A percentile compares a stretch with the other conserved stretches of the same genome.
Evolutionary conservation across 2,797 vertebrate genomes (phyloP).

Genomic region (Eleutherodactylus coqui): DNA sequence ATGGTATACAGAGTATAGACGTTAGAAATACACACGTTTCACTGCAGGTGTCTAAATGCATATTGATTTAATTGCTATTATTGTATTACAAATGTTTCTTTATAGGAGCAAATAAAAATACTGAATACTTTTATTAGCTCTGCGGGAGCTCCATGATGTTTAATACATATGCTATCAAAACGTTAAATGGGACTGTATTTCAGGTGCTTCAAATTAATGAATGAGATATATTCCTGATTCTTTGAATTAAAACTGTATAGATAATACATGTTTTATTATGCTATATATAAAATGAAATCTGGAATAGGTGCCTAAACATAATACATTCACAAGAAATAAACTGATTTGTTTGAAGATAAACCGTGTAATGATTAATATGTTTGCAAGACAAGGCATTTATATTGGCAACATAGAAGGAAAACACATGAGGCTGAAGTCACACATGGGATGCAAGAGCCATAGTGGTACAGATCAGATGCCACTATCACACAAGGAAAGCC

Average conservation of each 20-base stretch:
- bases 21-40: slow-evolving; percentile 13
- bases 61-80: slow-evolving; percentile 27
- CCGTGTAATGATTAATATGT: not conserved
- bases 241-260: not conserved
- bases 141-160: slow-evolving; percentile 9
- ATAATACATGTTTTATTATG: not conserved
- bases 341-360: not conserved
- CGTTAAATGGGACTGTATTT: slow-evolving; percentile 3
- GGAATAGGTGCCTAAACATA: not conserved
- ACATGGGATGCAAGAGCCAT: not conserved
- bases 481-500: not conserved
- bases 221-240: not conserved
- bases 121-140: slow-evolving; percentile 34
- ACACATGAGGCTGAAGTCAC: not conserved
- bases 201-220: slow-evolving; percentile 1
- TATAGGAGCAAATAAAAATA: not conserved
- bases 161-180: slow-evolving; percentile 2
- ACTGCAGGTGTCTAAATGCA: slow-evolving; percentile 1
- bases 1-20: not conserved
- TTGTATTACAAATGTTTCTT: slow-evolving; percentile 41
- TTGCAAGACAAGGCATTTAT: not conserved
- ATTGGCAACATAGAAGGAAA: not conserved
- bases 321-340: not conserved
- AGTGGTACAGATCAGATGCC: not conserved
- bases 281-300: not conserved